Base-by-base conservation (phyloP, 2,888 invertebrate genomes). In the Willowsia nigromaculata region DNA sequence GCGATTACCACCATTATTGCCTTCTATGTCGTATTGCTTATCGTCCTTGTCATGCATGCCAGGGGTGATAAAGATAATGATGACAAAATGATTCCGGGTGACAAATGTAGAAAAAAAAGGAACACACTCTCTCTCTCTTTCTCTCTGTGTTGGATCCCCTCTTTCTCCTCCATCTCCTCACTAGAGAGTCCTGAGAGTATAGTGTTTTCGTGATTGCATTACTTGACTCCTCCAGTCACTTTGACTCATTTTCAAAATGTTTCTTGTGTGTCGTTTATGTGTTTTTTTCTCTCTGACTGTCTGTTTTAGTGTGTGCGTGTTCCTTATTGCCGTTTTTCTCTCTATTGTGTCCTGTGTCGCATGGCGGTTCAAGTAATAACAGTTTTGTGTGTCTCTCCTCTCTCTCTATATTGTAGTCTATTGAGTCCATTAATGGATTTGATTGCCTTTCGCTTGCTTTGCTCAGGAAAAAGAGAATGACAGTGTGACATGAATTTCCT, bases 341-440 rank as follows among this genome's bases (percentile, higher is more conserved):
- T n/a, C 40, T 22, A 37, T 43, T 13, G n/a, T 71, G 40, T 15
- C 43, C 3, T 9, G 18, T 18, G 43, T n/a, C n/a, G 43, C 33
- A 40, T 68, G 2, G 40, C 40, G 6, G 40, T 68, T 22, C n/a
- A 18, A 71, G 53, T 84, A 84, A 84, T 84, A 53, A 50, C 33
- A 84, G 83, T 84, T 71, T 71, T 65, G 50, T 65, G 37, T 65
- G 65, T 18, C n/a, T n/a, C n/a, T n/a, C n/a, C n/a, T n/a, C n/a
- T n/a, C n/a, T n/a, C n/a, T n/a, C n/a, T n/a, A n/a, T n/a, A n/a
- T n/a, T 33, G 37, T 65, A 37, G 2, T 65, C 71, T 71, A 85
- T 85, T 85, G 85, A 86, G 80, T 86, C 86, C 86, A 86, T 86
- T 86, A 86, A 80, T 65, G 86, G 86, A 80, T 86, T 80, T 80